These are phyloP conservation scores for Tetanocera ferruginea DNA, from an alignment of 2,888 invertebrate genomes.

Conservation along the genomic window DNA sequence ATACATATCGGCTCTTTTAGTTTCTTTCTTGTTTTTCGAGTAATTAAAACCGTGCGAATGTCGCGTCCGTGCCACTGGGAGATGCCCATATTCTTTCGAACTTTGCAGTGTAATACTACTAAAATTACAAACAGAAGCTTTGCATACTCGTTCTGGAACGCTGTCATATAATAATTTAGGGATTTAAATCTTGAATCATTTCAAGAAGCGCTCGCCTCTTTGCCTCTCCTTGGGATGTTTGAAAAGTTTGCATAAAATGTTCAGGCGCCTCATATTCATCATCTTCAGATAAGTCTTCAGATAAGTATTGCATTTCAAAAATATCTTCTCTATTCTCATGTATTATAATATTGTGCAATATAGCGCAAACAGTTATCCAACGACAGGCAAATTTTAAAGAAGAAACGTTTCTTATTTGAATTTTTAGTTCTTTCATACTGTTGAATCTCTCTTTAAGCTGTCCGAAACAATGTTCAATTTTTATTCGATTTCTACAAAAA, in stretches of 20 bases:
- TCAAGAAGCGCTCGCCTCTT: background rate
- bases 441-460: background rate
- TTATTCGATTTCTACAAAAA: background rate
- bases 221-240: background rate
- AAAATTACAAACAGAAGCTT: no score
- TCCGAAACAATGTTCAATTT: slow-evolving; percentile 17
- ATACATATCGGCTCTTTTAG: no score
- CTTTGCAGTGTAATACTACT: no score
- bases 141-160: no score
- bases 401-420: background rate
- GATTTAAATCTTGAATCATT: background rate
- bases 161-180: no score
- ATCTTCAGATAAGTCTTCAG: background rate
- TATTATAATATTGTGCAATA: slow-evolving; percentile 2
- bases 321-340: background rate
- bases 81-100: no score
- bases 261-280: background rate
- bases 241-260: no score
- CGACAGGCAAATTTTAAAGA: background rate
- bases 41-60: no score
- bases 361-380: slow-evolving; percentile 6
- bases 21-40: no score
- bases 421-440: slow-evolving; percentile 10
- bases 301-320: background rate
- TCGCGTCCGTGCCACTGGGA: no score